Evolutionary conservation across 2,888 invertebrate genomes (phyloP).

Genomic region (Tetragonisca angustula): DNA sequence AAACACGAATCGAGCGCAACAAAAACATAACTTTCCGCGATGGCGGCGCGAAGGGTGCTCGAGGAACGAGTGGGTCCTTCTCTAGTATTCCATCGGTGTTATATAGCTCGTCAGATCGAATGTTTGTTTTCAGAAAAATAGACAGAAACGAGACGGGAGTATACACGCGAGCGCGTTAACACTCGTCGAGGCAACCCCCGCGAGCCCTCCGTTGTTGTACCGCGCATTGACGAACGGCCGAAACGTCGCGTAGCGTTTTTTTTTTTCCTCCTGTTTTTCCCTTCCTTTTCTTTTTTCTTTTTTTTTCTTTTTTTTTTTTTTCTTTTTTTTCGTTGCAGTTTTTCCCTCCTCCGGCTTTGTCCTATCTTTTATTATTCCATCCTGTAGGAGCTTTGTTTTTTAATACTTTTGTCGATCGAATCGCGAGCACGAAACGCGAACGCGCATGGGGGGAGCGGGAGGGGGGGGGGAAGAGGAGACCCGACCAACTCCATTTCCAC

Average conservation of each 20-base stretch:
- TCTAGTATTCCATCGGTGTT: slow-evolving; percentile 71
- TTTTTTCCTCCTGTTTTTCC: background rate
- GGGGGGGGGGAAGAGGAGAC: no score
- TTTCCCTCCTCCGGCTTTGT: slow-evolving; percentile 40
- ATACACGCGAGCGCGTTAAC: slow-evolving; percentile 54
- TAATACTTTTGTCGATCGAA: slow-evolving; percentile 46
- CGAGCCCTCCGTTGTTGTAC: slow-evolving; percentile 42
- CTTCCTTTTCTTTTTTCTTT: background rate
- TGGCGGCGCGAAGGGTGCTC: slow-evolving; percentile 71
- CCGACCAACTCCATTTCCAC: background rate
- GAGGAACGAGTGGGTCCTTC: slow-evolving; percentile 72
- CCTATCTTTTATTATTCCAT: slow-evolving; percentile 42
- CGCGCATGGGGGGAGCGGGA: no score
- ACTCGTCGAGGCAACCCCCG: slow-evolving; percentile 32
- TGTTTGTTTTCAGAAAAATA: slow-evolving; percentile 73
- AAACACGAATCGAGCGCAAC: slow-evolving; percentile 68
- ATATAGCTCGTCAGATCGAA: slow-evolving; percentile 72
- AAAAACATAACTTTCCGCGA: slow-evolving; percentile 73
- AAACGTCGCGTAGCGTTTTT: slow-evolving; percentile 63
- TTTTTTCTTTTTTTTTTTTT: slow-evolving; percentile 23
- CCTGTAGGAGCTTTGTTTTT: slow-evolving; percentile 50
- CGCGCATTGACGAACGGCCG: slow-evolving; percentile 65
- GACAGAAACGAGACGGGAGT: slow-evolving; percentile 66
- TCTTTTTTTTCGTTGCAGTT: background rate
- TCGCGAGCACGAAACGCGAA: background rate